Conservation (phyloP, 2,113 vertebrate species). For the Hyperoodon ampullatus region DNA sequence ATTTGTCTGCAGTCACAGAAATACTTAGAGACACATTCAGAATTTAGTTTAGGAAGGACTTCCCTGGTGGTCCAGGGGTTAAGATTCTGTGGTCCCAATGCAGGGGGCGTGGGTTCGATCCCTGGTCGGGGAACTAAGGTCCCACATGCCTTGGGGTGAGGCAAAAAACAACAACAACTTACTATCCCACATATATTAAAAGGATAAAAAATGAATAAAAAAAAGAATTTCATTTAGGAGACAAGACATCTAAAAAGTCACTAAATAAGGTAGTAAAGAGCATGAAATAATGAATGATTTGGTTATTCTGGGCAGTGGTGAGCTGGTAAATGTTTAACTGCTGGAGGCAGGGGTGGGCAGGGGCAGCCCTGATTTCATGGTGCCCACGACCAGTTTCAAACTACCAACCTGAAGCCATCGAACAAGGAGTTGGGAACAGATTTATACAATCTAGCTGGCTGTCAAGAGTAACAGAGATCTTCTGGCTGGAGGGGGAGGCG, state of each 20-base stretch:
- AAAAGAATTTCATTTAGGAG: too few species aligned
- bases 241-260: neutral
- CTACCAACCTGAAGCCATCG: neutral
- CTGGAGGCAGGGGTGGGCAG: accelerated
- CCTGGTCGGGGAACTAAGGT: too few species aligned
- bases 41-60: neutral
- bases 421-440: neutral
- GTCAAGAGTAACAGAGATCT: neutral
- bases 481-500: neutral
- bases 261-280: neutral
- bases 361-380: neutral
- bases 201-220: too few species aligned
- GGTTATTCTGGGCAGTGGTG: neutral
- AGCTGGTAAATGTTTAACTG: neutral
- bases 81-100: too few species aligned
- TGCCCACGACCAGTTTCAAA: neutral
- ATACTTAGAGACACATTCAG: neutral
- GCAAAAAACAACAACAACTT: too few species aligned
- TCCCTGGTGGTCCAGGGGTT: too few species aligned
- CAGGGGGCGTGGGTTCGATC: too few species aligned
- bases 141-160: too few species aligned
- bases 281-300: neutral
- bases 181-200: too few species aligned
- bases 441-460: neutral
- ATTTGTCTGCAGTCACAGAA: neutral